These are phyloP conservation scores for Sarcophaga variegata DNA, from an alignment of 2,888 invertebrate genomes.

Conservation along the genomic window DNA sequence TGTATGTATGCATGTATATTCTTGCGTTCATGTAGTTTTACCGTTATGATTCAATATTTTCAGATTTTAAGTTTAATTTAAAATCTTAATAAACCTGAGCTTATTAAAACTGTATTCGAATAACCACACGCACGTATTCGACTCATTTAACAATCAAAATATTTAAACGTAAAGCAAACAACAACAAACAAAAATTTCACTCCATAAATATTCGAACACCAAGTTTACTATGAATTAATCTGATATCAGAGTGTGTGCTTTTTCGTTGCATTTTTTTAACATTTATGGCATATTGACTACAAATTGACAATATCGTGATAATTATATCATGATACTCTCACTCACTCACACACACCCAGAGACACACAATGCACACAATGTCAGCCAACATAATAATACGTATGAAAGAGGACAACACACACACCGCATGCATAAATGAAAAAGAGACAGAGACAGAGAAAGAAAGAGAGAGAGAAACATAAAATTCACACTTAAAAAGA, in stretches of 20 bases:
- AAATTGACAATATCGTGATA: constrained; percentile 79
- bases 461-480: neutral
- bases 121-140: neutral
- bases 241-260: neutral
- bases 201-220: neutral
- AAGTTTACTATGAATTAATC: neutral
- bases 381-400: constrained; percentile 40
- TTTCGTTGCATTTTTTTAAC: constrained; percentile 31
- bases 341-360: neutral
- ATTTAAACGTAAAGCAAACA: neutral
- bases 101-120: neutral
- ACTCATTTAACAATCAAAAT: neutral
- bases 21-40: no score
- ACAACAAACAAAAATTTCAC: neutral
- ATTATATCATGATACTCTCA: constrained; percentile 75
- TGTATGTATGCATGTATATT: no score
- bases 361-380: neutral
- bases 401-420: constrained; percentile 28
- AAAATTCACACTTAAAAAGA: constrained; percentile 60
- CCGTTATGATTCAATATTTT: neutral
- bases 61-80: neutral
- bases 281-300: constrained; percentile 69
- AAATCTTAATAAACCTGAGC: neutral
- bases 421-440: neutral
- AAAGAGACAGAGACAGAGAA: constrained; percentile 1